phyloP scores from a whole-genome alignment of 2,888 invertebrate genomes.

The Clistopyga incitator region DNA sequence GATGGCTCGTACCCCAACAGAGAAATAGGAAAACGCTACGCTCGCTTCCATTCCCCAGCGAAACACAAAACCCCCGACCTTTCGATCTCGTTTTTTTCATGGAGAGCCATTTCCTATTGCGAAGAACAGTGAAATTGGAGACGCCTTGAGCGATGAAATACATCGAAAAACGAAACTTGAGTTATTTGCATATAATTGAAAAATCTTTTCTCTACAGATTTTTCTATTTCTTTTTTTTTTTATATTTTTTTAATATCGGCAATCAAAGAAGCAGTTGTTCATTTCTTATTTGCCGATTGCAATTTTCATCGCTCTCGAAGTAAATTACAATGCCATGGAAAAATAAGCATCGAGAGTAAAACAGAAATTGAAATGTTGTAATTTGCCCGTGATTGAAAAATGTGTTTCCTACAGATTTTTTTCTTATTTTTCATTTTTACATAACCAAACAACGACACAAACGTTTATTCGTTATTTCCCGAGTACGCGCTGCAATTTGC shows the following conservation, averaged over 20 bases:
- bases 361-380: background rate
- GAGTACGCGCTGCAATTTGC: too few species aligned
- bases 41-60: background rate
- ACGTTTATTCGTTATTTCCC: too few species aligned
- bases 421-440: too few species aligned
- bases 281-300: background rate
- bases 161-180: background rate
- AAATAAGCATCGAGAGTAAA: background rate
- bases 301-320: background rate
- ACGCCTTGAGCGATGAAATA: background rate
- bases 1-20: background rate
- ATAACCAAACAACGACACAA: too few species aligned
- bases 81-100: conserved; percentile 2
- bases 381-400: too few species aligned
- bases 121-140: background rate
- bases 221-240: too few species aligned
- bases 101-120: background rate
- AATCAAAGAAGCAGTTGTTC: background rate
- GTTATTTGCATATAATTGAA: background rate
- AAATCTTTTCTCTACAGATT: background rate
- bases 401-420: too few species aligned
- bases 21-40: conserved; percentile 28
- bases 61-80: conserved; percentile 6
- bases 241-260: too few species aligned
- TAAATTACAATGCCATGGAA: background rate